phyloP scores from a whole-genome alignment of 2,888 invertebrate species.

The Leucophenga maculata region DNA sequence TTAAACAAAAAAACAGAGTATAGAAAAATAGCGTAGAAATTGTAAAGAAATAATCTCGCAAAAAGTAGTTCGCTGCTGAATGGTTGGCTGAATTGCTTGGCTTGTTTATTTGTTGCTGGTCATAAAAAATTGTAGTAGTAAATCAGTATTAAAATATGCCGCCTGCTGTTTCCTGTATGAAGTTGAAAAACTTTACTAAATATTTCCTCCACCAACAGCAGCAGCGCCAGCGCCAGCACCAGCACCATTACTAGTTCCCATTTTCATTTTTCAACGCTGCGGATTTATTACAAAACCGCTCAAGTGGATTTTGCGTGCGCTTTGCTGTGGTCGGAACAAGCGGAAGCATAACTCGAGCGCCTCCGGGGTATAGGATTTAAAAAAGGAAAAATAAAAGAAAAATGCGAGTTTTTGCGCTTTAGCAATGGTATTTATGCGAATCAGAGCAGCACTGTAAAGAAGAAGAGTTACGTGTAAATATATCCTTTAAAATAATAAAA shows the following conservation, averaged over 20 bases:
- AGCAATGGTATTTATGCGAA: not conserved
- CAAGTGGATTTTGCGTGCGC: slow-evolving; percentile 27
- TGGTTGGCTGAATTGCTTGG: no score
- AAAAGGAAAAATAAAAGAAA: no score
- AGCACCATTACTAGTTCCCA: not conserved
- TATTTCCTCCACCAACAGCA: no score
- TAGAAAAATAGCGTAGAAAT: not conserved
- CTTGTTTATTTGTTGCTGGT: no score
- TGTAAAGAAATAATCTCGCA: slow-evolving; percentile 4
- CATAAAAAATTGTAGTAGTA: slow-evolving; percentile 13
- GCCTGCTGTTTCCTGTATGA: not conserved
- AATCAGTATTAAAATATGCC: slow-evolving; percentile 17
- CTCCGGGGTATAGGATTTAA: no score
- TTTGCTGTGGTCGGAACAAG: slow-evolving; percentile 5
- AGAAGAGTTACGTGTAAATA: not conserved
- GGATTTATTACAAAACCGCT: slow-evolving; percentile 31
- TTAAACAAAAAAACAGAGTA: not conserved
- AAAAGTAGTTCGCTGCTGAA: slow-evolving; percentile 1
- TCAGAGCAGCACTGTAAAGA: not conserved
- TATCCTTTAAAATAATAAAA: slow-evolving; percentile 7
- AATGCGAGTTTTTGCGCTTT: slow-evolving; percentile 4
- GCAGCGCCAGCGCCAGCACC: no score
- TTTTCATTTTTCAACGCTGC: slow-evolving; percentile 12
- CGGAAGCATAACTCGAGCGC: no score
- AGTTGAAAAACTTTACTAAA: not conserved